Conservation (phyloP, 37 sponge, comb jelly and placozoan species). For the Bolinopsis microptera region DNA sequence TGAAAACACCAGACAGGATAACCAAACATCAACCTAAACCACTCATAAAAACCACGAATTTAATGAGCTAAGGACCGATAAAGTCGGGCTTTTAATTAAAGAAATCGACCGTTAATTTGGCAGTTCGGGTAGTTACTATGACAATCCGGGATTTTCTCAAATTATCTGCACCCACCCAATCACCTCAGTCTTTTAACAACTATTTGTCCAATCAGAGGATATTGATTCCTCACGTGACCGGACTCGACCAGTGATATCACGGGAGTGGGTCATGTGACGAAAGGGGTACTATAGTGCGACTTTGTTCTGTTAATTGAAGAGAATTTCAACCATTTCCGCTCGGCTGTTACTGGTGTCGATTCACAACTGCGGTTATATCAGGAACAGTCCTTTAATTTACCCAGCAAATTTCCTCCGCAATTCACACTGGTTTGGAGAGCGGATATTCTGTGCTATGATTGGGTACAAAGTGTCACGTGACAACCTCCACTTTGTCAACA, state of each 20-base stretch:
- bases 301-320: neutral
- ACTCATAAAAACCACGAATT: no score
- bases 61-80: neutral
- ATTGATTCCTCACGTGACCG: neutral
- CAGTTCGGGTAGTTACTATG: neutral
- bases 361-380: neutral
- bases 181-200: neutral
- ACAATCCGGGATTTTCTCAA: neutral
- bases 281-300: neutral
- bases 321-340: neutral
- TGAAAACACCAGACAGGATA: neutral
- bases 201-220: neutral
- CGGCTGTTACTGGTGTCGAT: neutral
- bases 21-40: neutral
- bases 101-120: neutral
- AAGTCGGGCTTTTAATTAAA: neutral
- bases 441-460: neutral
- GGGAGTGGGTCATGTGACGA: neutral
- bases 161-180: neutral
- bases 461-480: neutral
- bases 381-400: neutral
- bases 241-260: neutral
- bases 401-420: neutral
- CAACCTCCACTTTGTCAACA: neutral
- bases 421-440: neutral